phyloP scores from a whole-genome alignment of 2,113 vertebrate genomes.

The Syngnathus floridae region DNA sequence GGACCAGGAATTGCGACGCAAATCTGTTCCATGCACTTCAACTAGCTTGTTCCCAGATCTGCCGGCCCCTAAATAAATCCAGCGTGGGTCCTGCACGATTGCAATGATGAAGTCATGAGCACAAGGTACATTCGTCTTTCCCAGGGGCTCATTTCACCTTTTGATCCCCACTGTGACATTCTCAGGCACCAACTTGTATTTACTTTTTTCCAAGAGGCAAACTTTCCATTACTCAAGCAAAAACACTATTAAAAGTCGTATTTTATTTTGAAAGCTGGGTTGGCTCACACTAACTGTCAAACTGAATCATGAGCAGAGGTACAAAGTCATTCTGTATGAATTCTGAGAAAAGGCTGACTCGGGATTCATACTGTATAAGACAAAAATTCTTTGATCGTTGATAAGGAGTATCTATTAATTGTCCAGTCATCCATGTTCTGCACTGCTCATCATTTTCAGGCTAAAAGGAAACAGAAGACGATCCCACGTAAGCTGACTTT shows the following conservation, averaged over 20 bases:
- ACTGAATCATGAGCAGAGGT: slow-evolving; percentile 3
- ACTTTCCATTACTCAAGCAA: slow-evolving; percentile 45
- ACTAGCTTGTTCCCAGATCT: slow-evolving; percentile 46
- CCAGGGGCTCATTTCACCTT: slow-evolving; percentile 36
- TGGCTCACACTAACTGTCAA: neutral
- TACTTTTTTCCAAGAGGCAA: slow-evolving; percentile 14
- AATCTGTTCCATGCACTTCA: neutral
- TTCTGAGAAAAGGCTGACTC: too few species aligned
- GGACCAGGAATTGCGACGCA: neutral
- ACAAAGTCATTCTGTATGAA: slow-evolving; percentile 1
- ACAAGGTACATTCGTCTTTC: slow-evolving; percentile 34
- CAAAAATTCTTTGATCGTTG: too few species aligned
- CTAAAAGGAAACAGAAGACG: too few species aligned
- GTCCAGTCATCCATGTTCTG: too few species aligned
- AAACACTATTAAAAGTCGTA: slow-evolving; percentile 27
- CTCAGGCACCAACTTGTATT: slow-evolving; percentile 39
- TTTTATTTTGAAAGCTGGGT: slow-evolving; percentile 10
- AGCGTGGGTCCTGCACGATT: slow-evolving; percentile 21
- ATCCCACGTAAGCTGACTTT: too few species aligned
- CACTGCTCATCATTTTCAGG: too few species aligned
- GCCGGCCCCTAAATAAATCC: slow-evolving; percentile 33
- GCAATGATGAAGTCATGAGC: slow-evolving; percentile 30
- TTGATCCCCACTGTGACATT: slow-evolving; percentile 41
- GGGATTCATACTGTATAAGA: too few species aligned
- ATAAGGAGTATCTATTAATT: too few species aligned